Base-by-base conservation (phyloP, 2,113 vertebrate species). In the Myrmecophaga tridactyla region DNA sequence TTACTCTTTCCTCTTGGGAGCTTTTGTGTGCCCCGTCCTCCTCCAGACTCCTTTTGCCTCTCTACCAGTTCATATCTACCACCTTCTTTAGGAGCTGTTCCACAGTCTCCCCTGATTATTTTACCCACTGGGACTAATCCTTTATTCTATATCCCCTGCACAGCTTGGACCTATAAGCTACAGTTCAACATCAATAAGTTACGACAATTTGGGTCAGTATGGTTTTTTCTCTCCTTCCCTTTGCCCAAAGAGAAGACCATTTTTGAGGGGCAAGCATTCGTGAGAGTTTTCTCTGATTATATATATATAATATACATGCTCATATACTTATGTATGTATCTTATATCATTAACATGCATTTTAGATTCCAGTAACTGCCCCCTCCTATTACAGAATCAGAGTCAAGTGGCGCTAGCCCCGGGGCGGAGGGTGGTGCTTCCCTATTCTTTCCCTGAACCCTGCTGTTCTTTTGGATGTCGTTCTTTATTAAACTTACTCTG, bases 171-270 rank as follows among this genome's bases (percentile, higher is more conserved):
- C 48, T 21, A 27, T 17, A 85, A 41, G 29, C 69, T 82, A 46
- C 7, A 69, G 29, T 84, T 91, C 75, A 80, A 34, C 13, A 86
- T 94, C 25, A 89, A 39, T 58, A 77, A 65, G 78, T 95, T 86
- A 36, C 21, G 51, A 69, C 15, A 43, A 31, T 92, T 92, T 94
- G 73, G 93, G 2, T 92, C 76, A 72, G 23, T 70, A 80, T 3
- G 36, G 3, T 15, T 67, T 87, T 60, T 10, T 65, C 41, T 77
- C 43, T 51, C 39, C 39, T 41, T 70, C 31, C 14, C 48, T 23
- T 89, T 77, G 23, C 86, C 3, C 36, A 78, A 81, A 86, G 41
- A 93, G 73, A 89, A 94, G 76, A 82, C 7, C 27, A 41, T 51
- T 69, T 77, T n/a, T 53, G 39, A 48, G 80, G 46, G 7, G 5